Base-by-base conservation (phyloP, 1,140 invertebrate species). In the Oncopodura yosiiana region DNA sequence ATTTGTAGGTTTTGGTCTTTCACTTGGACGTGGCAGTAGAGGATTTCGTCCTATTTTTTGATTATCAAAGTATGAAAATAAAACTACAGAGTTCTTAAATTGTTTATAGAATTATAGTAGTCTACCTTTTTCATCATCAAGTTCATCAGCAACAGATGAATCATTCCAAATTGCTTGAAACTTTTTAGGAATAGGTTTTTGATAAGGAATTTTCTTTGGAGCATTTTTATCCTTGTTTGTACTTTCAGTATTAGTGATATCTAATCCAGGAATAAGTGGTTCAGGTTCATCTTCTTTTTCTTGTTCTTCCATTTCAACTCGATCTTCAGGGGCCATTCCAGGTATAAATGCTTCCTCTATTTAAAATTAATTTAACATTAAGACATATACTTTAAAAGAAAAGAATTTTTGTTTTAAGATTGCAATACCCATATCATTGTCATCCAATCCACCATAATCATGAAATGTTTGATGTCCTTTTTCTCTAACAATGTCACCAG, bases 401-500 rank as follows among this genome's bases (percentile, higher is more conserved):
- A 24, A 27, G 6, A 27, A 19, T 8, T 21, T 44, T 44, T 19
- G 4, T 12, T 8, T 24, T 19, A 8, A 44, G 23, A 29, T 3
- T 9, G 5, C 19, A 12, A 62, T 68, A 78, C 79, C 80, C 52
- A 82, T 75, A 71, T 84, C 83, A 53, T 78, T 76, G 63, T 86
- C 86, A 59, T 86, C 84, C 24, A 81, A 65, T 3, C 78, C 81
- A 43, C 49, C 29, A 30, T 56, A 63, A 39, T 64, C 62, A 49
- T 61, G 52, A 36, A 58, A 56, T 2, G 55, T 19, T 37, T 56
- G 56, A 43, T 59, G 56, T 18, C 52, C 44, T 74, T 90, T 94
- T 68, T 99, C 96, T 67, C 91, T 81, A 87, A 99, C 97, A 51
- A 85, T 78, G 76, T 99, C 96, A 27, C 96, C 96, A 3, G 96